phyloP scores from a whole-genome alignment of 1,140 invertebrate species.

The Bombus breviceps region DNA sequence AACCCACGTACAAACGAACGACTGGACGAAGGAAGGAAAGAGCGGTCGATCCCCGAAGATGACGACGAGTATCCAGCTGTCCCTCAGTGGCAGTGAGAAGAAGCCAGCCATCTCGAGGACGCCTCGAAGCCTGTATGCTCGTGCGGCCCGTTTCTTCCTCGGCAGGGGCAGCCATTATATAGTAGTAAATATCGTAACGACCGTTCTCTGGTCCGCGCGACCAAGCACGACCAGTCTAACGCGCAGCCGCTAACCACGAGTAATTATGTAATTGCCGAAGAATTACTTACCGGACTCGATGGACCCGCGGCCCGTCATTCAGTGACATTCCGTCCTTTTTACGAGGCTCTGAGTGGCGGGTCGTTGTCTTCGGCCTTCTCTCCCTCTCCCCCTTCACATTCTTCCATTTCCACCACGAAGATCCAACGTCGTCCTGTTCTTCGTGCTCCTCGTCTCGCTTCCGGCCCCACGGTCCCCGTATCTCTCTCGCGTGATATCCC shows the following conservation, averaged over 20 bases:
- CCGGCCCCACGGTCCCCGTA: not conserved
- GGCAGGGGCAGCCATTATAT: slow-evolving; percentile 80
- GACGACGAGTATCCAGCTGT: slow-evolving; percentile 15
- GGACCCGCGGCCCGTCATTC: slow-evolving; percentile 77
- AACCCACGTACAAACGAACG: not conserved
- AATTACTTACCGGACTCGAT: slow-evolving; percentile 80
- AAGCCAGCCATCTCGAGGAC: slow-evolving; percentile 33
- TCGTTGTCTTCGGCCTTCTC: slow-evolving; percentile 69
- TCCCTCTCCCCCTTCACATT: not conserved
- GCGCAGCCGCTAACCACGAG: slow-evolving; percentile 72
- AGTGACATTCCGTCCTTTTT: slow-evolving; percentile 82
- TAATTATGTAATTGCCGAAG: slow-evolving; percentile 83
- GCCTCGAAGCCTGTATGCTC: slow-evolving; percentile 35
- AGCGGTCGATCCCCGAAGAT: not conserved
- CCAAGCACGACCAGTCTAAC: slow-evolving; percentile 55
- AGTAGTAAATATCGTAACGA: slow-evolving; percentile 83
- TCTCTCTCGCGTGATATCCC: slow-evolving; percentile 70
- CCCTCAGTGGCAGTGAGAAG: slow-evolving; percentile 24
- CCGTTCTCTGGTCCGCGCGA: slow-evolving; percentile 54
- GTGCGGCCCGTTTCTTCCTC: slow-evolving; percentile 68
- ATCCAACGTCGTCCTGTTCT: not conserved
- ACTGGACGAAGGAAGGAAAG: not conserved
- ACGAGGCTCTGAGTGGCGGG: slow-evolving; percentile 76
- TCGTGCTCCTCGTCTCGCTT: not conserved
- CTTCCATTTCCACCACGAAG: not conserved